These are phyloP conservation scores for Orius insidiosus DNA, from an alignment of 1,140 invertebrate genomes.

Conservation along the genomic window DNA sequence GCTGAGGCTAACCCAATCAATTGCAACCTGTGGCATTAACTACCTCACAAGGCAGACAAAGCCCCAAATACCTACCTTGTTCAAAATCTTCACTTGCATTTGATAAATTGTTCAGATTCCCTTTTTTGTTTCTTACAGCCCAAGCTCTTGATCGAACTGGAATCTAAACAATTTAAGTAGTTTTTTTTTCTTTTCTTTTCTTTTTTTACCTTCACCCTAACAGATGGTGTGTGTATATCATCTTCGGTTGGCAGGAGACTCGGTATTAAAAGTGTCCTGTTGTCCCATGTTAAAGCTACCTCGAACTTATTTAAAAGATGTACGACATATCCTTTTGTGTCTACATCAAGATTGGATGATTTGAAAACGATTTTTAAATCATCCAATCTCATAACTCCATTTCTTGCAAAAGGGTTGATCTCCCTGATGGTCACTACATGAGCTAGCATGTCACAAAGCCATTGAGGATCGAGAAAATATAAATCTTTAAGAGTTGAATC, in stretches of 20 bases:
- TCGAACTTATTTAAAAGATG: conserved; percentile 92
- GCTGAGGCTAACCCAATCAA: too few species aligned
- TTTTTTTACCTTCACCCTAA: conserved; percentile 22
- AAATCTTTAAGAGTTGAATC: conserved; percentile 89
- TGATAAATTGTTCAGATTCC: conserved; percentile 10
- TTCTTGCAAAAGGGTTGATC: conserved; percentile 87
- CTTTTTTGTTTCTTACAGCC: conserved; percentile 28
- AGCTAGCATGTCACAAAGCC: conserved; percentile 94
- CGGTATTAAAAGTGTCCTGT: conserved; percentile 75
- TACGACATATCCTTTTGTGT: conserved; percentile 54
- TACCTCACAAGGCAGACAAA: too few species aligned
- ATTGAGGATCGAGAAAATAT: conserved; percentile 92
- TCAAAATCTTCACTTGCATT: conserved; percentile 4
- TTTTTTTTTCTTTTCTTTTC: too few species aligned
- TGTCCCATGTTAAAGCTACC: conserved; percentile 93
- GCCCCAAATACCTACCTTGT: conserved; percentile 5
- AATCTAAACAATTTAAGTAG: too few species aligned
- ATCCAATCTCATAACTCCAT: conserved; percentile 81
- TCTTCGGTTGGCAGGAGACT: conserved; percentile 77
- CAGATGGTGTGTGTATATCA: conserved; percentile 27
- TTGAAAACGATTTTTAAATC: conserved; percentile 90
- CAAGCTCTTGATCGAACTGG: conserved; percentile 34
- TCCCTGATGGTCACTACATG: conserved; percentile 90
- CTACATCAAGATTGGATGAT: conserved; percentile 32
- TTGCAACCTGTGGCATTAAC: too few species aligned